Percentiles rank a stretch among this genome's conserved stretches.
These are phyloP conservation scores for Cheilinus undulatus DNA, from an alignment of 2,113 vertebrate genomes.

Conservation along the genomic window DNA sequence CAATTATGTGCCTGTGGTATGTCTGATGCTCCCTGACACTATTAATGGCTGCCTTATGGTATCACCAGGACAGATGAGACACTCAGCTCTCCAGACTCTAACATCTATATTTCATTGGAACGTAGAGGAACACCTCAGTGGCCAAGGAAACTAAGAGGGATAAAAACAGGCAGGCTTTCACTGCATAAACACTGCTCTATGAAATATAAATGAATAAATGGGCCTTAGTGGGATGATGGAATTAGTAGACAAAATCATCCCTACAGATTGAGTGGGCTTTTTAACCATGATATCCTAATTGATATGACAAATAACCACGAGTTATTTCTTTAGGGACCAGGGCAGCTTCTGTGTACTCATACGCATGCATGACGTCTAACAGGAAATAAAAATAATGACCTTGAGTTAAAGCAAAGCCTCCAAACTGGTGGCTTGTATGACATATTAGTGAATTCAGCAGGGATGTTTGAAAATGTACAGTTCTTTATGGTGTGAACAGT, in stretches of 20 bases:
- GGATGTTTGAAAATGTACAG: background rate
- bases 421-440: conserved; percentile 31
- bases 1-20: conserved; percentile 83
- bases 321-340: conserved; percentile 56
- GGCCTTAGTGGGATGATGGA: conserved; percentile 62
- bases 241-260: conserved; percentile 74
- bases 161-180: conserved; percentile 41
- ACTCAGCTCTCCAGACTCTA: conserved; percentile 80
- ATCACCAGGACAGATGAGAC: conserved; percentile 85
- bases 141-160: conserved; percentile 41
- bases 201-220: conserved; percentile 81
- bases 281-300: conserved; percentile 72
- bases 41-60: conserved; percentile 86
- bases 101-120: conserved; percentile 87
- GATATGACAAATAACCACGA: conserved; percentile 73
- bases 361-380: conserved; percentile 1
- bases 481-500: too few relatives aligned
- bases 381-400: conserved; percentile 20
- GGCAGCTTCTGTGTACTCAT: conserved; percentile 1
- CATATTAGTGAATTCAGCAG: conserved; percentile 14
- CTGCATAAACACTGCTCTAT: conserved; percentile 72
- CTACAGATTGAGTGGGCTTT: conserved; percentile 57
- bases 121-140: conserved; percentile 68
- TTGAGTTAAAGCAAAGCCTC: conserved; percentile 43
- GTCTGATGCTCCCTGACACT: conserved; percentile 85